Conservation (phyloP, 2,797 vertebrate genomes). For the Eleutherodactylus coqui region DNA sequence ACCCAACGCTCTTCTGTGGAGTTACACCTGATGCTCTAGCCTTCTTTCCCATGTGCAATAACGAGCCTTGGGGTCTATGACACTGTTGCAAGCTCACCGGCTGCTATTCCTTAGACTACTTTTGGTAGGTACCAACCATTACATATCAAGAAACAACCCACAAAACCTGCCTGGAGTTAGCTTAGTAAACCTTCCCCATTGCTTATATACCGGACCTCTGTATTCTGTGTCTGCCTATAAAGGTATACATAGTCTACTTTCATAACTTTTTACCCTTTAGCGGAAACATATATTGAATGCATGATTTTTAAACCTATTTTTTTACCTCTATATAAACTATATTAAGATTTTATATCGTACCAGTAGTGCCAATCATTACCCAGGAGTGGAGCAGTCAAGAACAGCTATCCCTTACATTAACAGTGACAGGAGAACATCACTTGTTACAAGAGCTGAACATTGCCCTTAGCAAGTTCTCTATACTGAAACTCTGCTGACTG, state of each 20-base stretch:
- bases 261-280: not conserved
- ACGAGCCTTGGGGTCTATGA: too few species aligned
- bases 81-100: too few species aligned
- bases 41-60: too few species aligned
- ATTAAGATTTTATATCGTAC: not conserved
- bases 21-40: too few species aligned
- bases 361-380: not conserved
- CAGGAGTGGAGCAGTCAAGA: not conserved
- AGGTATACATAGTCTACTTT: not conserved
- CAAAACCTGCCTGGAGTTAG: too few species aligned
- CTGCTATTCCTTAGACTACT: too few species aligned
- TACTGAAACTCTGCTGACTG: not conserved
- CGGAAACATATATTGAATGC: not conserved
- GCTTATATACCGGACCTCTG: too few species aligned
- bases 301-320: not conserved
- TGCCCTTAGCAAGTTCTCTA: slow-evolving; percentile 10
- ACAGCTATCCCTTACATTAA: not conserved
- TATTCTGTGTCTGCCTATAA: too few species aligned
- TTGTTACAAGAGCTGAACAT: slow-evolving; percentile 20
- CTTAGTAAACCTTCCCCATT: too few species aligned
- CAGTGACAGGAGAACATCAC: slow-evolving; percentile 28
- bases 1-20: too few species aligned
- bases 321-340: not conserved
- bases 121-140: too few species aligned
- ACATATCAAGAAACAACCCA: too few species aligned